These are phyloP conservation scores for Oreotrochilus melanogaster DNA, from an alignment of 2,113 vertebrate species.

Conservation along the genomic window DNA sequence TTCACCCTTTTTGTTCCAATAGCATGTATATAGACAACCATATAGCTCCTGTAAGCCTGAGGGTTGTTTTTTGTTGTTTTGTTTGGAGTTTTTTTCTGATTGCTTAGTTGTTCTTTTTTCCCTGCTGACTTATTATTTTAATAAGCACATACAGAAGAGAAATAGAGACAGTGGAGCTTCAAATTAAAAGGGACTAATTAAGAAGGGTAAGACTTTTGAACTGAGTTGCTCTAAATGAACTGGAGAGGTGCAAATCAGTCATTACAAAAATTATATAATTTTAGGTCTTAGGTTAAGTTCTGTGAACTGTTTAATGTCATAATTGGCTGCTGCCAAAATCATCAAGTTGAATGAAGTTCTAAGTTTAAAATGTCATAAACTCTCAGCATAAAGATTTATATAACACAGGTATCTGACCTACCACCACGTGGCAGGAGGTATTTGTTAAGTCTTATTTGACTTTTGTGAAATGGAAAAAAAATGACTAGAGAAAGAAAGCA, in stretches of 20 bases:
- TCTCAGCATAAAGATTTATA: constrained; percentile 81
- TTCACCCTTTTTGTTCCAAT: constrained; percentile 57
- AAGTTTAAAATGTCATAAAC: constrained; percentile 82
- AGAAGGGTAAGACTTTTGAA: constrained; percentile 64
- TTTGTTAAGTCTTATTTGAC: constrained; percentile 89
- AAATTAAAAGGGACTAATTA: constrained; percentile 70
- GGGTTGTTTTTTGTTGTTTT: constrained; percentile 17
- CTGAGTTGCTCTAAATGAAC: constrained; percentile 45
- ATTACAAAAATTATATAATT: constrained; percentile 80
- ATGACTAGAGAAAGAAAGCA: constrained; percentile 75
- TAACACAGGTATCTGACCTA: constrained; percentile 88
- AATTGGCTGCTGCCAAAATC: constrained; percentile 80
- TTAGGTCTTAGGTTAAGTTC: constrained; percentile 77
- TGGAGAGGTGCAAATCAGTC: constrained; percentile 68
- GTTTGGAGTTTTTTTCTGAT: constrained; percentile 10
- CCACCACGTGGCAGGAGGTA: constrained; percentile 78
- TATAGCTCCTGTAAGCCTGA: constrained; percentile 16
- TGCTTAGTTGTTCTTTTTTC: background rate
- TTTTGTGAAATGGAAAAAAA: constrained; percentile 75
- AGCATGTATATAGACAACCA: constrained; percentile 28
- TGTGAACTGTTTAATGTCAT: constrained; percentile 83
- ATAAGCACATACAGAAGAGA: constrained; percentile 60
- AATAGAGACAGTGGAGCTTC: constrained; percentile 47
- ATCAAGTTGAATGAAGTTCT: constrained; percentile 77
- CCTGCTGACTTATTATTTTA: background rate